Percentiles rank a stretch among this genome's conserved stretches.
Conservation (phyloP, 1,140 invertebrate species). For the Sitophilus oryzae region DNA sequence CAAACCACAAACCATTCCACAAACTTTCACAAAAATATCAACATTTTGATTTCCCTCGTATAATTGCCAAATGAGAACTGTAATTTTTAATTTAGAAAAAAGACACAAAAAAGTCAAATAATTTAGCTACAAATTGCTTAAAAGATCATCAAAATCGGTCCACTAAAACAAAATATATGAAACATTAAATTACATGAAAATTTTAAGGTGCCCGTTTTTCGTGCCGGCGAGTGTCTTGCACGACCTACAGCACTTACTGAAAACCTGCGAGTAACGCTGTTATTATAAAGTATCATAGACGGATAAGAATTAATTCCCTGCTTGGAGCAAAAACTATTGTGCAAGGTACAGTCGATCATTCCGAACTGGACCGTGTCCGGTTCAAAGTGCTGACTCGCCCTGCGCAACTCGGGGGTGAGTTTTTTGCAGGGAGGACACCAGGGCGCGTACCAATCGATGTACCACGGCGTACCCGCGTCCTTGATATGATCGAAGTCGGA, state of each 20-base stretch:
- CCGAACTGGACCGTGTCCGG: constrained; percentile 58
- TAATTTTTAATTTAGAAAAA: too few species aligned
- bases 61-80: too few species aligned
- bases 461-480: constrained; percentile 52
- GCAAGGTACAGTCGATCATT: constrained; percentile 56
- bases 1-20: too few species aligned
- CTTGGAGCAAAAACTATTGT: constrained; percentile 50
- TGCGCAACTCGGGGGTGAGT: constrained; percentile 66
- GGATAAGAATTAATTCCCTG: constrained; percentile 68
- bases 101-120: too few species aligned
- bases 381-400: constrained; percentile 55
- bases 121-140: too few species aligned
- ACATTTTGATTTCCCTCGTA: too few species aligned
- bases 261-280: constrained; percentile 54
- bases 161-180: too few species aligned
- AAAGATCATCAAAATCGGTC: too few species aligned
- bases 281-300: constrained; percentile 66
- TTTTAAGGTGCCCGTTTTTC: too few species aligned
- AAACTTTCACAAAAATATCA: too few species aligned
- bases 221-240: too few species aligned
- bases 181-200: too few species aligned
- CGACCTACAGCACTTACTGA: constrained; percentile 37
- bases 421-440: constrained; percentile 80
- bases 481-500: constrained; percentile 53
- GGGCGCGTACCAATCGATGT: constrained; percentile 77